phyloP scores from a whole-genome alignment of 2,888 invertebrate species.

The Netelia virgata region DNA sequence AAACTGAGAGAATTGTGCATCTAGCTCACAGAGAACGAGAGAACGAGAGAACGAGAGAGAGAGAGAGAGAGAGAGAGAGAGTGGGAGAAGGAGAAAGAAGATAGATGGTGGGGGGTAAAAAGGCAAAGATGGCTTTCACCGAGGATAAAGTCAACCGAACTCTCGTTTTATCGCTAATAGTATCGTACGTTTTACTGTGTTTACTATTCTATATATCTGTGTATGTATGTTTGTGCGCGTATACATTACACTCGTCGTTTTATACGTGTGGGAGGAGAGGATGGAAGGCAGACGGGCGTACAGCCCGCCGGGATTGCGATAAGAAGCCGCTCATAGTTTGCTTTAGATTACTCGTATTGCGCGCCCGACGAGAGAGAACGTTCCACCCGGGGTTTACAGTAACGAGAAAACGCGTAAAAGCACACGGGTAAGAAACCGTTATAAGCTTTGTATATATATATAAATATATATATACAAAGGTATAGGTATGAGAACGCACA shows the following conservation, averaged over 20 bases:
- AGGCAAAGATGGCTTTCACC: constrained; percentile 52
- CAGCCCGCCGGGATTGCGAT: constrained; percentile 56
- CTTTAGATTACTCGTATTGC: constrained; percentile 67
- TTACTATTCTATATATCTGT: constrained; percentile 60
- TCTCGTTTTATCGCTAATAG: constrained; percentile 69
- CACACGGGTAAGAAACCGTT: constrained; percentile 24
- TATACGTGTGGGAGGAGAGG: constrained; percentile 1
- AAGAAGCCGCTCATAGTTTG: constrained; percentile 66
- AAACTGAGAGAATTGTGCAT: constrained; percentile 49
- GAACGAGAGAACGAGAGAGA: no score
- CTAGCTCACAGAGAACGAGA: background rate
- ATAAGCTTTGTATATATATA: background rate
- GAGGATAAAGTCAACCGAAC: constrained; percentile 62
- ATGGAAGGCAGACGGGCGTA: constrained; percentile 47
- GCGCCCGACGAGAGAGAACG: constrained; percentile 18
- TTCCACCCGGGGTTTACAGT: constrained; percentile 52
- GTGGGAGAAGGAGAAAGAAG: background rate
- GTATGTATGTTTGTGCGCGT: background rate
- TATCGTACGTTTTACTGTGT: constrained; percentile 67
- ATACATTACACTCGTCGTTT: background rate
- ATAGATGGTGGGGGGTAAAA: background rate
- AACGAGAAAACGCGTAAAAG: constrained; percentile 62
- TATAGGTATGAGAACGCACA: background rate
- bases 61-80: background rate
- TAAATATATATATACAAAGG: background rate